Evolutionary conservation across 2,888 invertebrate species (phyloP).

Genomic region (Pegoplata infirma): DNA sequence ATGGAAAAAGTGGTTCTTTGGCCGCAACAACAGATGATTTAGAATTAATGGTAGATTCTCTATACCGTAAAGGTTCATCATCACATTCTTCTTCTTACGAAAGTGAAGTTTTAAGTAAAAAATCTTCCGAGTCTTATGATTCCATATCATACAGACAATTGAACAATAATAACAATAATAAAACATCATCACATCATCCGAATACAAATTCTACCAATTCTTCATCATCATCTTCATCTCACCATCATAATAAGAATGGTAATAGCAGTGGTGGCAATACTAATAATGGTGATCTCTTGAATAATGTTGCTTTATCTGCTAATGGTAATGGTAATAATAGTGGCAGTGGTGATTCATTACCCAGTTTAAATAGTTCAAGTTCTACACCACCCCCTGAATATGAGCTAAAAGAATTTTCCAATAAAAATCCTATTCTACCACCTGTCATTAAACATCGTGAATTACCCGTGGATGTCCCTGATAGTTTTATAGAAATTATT

Average conservation of each 20-base stretch:
- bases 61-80: slow-evolving; percentile 73
- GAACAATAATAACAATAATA: slow-evolving; percentile 66
- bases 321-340: slow-evolving; percentile 19
- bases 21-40: slow-evolving; percentile 39
- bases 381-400: slow-evolving; percentile 76
- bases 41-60: slow-evolving; percentile 58
- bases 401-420: slow-evolving; percentile 70
- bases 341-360: slow-evolving; percentile 68
- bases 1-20: slow-evolving; percentile 56
- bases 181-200: slow-evolving; percentile 63
- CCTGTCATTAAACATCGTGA: slow-evolving; percentile 79
- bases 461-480: slow-evolving; percentile 93
- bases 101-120: slow-evolving; percentile 74
- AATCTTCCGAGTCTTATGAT: slow-evolving; percentile 75
- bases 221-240: slow-evolving; percentile 45
- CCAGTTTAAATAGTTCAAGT: slow-evolving; percentile 70
- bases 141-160: slow-evolving; percentile 76
- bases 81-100: slow-evolving; percentile 71
- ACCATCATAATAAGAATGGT: slow-evolving; percentile 53
- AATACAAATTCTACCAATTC: slow-evolving; percentile 58
- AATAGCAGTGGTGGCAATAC: too few species aligned
- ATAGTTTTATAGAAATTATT: slow-evolving; percentile 89
- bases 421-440: slow-evolving; percentile 52
- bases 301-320: slow-evolving; percentile 13
- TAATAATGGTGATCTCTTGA: slow-evolving; percentile 33